Evolutionary conservation across 2,888 invertebrate species (phyloP), one percentile per base, ranked within the genome.

Genomic region (Drosophila phalerata): DNA sequence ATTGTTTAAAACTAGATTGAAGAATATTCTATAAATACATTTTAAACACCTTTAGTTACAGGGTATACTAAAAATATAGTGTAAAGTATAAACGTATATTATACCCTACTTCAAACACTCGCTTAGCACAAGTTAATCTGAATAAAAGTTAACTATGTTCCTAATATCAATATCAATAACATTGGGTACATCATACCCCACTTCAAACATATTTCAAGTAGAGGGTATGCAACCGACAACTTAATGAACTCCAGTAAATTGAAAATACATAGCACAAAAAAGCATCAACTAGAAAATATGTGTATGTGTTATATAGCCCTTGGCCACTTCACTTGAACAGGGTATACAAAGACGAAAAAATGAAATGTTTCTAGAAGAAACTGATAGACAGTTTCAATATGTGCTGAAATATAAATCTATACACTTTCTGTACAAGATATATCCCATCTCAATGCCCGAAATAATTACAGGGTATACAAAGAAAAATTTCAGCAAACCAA

Each of bases 391-490:
- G 37, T 34, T 5, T 4, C 1, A 34, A 13, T 5, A n/a, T n/a
- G n/a, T n/a, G n/a, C n/a, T 37, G 37, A 5, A 37, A 37, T 40
- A 40, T 10, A 40, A 9, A 40, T 4, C 8, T 17, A 40, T 40
- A 4, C 9, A 17, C 17, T 19, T 17, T 19, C 19, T 5, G 40
- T 42, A 19, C 11, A 42, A 11, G 11, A 1, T 11, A 34, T 49
- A 49, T 19, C 19, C 32, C 49, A n/a, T 5, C 4, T 19, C 5
- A 30, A 30, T 2, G 6, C 11, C 19, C 25, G 11, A 17, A 6
- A 10, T 22, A 43, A 43, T 30, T 38, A 38, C 38, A 58, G 53
- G 32, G 49, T 49, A 38, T 55, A 42, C 15, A 10, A 15, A 15
- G 32, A 9, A 8, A 0, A 17, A 32, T 47, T 17, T 15, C 25